phyloP scores from a whole-genome alignment of 30 jellyfish, hydroid and myxozoan species.

The Turritopsis dohrnii region DNA sequence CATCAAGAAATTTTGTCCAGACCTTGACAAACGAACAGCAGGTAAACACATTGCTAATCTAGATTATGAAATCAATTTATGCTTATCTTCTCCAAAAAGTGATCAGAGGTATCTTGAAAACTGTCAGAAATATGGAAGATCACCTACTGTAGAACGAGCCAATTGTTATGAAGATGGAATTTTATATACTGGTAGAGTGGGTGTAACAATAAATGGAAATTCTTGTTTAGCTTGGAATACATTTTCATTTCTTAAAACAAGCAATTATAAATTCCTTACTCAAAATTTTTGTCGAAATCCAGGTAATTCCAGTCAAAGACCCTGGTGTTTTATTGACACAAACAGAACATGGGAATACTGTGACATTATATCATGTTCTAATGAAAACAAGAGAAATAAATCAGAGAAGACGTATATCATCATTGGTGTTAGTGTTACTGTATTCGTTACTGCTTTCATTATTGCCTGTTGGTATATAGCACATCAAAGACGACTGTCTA shows the following conservation, averaged over 20 bases:
- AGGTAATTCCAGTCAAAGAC: not conserved
- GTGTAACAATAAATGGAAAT: not conserved
- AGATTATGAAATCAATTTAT: not conserved
- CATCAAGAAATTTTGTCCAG: not conserved
- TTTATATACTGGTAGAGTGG: not conserved
- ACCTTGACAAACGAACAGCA: not conserved
- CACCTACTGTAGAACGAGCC: not conserved
- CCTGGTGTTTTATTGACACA: not conserved
- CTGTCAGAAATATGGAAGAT: not conserved
- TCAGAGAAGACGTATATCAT: too few relatives aligned
- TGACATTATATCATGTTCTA: not conserved
- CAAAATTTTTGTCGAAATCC: not conserved
- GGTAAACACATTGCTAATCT: not conserved
- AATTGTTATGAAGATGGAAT: not conserved
- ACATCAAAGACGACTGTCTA: too few relatives aligned
- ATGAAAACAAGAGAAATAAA: not conserved
- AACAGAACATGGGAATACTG: not conserved
- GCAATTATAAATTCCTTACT: not conserved
- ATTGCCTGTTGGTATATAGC: too few relatives aligned
- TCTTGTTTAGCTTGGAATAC: not conserved
- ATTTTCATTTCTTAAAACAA: not conserved
- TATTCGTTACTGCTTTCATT: too few relatives aligned
- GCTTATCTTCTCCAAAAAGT: not conserved
- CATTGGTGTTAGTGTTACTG: too few relatives aligned
- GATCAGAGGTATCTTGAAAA: not conserved